Conservation (phyloP, 2,888 invertebrate genomes). For the Lepidonotus clava region DNA sequence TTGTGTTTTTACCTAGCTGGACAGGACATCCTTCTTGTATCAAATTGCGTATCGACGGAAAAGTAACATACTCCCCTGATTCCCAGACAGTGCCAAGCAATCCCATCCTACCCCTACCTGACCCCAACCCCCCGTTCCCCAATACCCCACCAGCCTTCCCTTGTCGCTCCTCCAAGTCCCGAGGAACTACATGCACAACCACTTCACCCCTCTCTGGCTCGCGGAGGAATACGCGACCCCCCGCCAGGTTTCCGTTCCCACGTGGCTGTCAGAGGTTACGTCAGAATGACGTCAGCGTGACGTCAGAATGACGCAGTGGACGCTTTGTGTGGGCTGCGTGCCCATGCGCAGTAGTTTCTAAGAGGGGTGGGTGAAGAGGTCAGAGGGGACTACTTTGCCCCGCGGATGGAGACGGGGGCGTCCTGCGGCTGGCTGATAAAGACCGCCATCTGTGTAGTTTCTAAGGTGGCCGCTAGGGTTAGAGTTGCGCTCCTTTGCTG, state of each 20-base stretch:
- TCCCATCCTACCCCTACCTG: neutral
- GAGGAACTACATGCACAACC: slow-evolving; percentile 9
- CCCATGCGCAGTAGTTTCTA: neutral
- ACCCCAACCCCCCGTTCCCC: too few species aligned
- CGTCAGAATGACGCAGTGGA: neutral
- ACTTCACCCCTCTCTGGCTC: slow-evolving; percentile 1
- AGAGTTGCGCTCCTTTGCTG: neutral
- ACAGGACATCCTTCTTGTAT: too few species aligned
- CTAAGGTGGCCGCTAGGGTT: neutral
- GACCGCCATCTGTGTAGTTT: neutral
- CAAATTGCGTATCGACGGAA: neutral
- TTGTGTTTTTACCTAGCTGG: too few species aligned
- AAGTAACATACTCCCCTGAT: neutral
- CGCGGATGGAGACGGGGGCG: neutral
- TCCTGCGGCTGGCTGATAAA: neutral
- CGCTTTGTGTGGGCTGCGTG: neutral
- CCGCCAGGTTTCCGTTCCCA: slow-evolving; percentile 1
- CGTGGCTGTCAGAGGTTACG: neutral
- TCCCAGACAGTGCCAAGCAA: neutral
- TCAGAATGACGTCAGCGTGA: neutral
- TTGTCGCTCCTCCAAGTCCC: neutral
- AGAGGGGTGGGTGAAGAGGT: neutral
- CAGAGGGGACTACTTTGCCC: slow-evolving; percentile 2
- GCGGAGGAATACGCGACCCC: neutral
- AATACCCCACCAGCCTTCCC: too few species aligned